Evolutionary conservation across 2,113 vertebrate genomes (phyloP), one percentile per base, ranked within the genome.

Genomic region (Spermophilus dauricus): DNA sequence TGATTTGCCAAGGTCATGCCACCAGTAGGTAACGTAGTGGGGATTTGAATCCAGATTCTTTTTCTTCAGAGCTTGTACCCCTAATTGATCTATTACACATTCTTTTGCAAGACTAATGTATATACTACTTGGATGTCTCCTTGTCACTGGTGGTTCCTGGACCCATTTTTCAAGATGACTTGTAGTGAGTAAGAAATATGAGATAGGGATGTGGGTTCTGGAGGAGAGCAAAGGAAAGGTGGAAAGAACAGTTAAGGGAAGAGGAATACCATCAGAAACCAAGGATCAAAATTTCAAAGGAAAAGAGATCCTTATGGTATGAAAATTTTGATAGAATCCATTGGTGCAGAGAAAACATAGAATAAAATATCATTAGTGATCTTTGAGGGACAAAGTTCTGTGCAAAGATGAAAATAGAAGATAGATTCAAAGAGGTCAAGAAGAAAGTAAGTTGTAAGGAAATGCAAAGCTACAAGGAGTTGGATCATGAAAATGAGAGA

Each of bases 401-500:
- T 76, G 51, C 22, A 81, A 87, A 86, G 34, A 73, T 78, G 78
- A 97, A 30, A 70, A 77, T 69, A 22, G 51, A 89, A 89, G 34
- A 67, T 6, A 87, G 81, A 94, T 34, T 73, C n/a, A 45, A 24
- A 92, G 53, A 86, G 56, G 20, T 92, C 48, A 85, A 80, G 77
- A 75, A 94, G 86, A 80, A 92, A 86, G 77, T 82, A 89, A 91
- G 30, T 61, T 95, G 13, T 93, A 77, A 91, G 83, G 56, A 96
- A 95, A 89, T 63, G 30, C 53, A 93, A 93, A 32, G 30, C 6
- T 73, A 9, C 14, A n/a, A 69, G 34, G 78, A 75, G 80, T 45
- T 83, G 96, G 69, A 80, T 77, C 9, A 32, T 30, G 12, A 92
- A 83, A 24, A 42, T 88, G 34, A 93, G 86, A 56, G n/a, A 92